phyloP scores from a whole-genome alignment of 1,140 invertebrate genomes.

The Apis mellifera region DNA sequence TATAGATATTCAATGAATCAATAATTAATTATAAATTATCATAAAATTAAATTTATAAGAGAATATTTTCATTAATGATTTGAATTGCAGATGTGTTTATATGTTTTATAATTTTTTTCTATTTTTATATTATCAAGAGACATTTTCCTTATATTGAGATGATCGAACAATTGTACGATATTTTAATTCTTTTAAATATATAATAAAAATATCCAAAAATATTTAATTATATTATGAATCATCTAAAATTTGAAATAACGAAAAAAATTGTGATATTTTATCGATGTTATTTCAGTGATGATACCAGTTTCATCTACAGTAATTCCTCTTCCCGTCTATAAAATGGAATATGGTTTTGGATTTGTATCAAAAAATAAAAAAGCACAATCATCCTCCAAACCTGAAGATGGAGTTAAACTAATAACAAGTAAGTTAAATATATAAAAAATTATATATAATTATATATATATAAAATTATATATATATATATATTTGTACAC shows the following conservation, averaged over 20 bases:
- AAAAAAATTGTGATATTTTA: neutral
- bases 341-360: conserved; percentile 77
- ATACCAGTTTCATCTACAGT: conserved; percentile 85
- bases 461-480: neutral
- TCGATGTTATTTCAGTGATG: conserved; percentile 79
- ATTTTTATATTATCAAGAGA: neutral
- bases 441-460: neutral
- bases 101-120: neutral
- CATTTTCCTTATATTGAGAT: neutral
- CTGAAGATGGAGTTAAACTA: conserved; percentile 73
- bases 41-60: conserved; percentile 12
- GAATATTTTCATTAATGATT: conserved; percentile 26
- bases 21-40: conserved; percentile 35
- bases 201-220: no score
- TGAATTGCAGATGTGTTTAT: neutral
- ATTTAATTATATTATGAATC: neutral
- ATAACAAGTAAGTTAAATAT: conserved; percentile 74
- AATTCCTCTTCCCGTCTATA: conserved; percentile 84
- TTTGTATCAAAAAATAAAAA: conserved; percentile 74
- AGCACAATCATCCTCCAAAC: conserved; percentile 70
- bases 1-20: conserved; percentile 12
- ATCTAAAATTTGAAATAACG: neutral
- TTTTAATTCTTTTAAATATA: neutral
- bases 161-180: neutral
- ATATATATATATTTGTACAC: neutral